Conservation (phyloP, 2,113 vertebrate species). For the Caranx melampygus region DNA sequence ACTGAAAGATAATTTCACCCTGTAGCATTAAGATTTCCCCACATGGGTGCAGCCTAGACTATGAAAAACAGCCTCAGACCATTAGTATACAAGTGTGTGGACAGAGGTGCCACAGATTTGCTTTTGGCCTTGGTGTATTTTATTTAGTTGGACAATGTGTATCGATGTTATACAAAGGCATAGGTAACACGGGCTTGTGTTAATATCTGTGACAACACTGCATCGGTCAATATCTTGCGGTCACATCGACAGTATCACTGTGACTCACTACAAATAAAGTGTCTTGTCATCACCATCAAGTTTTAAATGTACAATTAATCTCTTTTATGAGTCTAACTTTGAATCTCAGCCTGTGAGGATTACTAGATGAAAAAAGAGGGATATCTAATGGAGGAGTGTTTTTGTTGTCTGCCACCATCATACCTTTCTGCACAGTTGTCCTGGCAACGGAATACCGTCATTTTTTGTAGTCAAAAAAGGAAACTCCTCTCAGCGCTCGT, state of each 20-base stretch:
- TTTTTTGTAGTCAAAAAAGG: conserved; percentile 99
- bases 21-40: not conserved
- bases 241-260: not conserved
- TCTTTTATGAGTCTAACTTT: conserved; percentile 7
- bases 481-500: conserved; percentile 92
- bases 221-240: too few relatives aligned
- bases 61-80: not conserved
- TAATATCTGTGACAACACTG: not conserved
- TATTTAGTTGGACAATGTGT: not conserved
- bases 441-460: conserved; percentile 99
- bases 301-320: conserved; percentile 1
- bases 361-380: not conserved
- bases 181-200: not conserved
- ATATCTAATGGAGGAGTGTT: conserved; percentile 8
- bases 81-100: not conserved
- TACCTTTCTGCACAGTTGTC: conserved; percentile 99
- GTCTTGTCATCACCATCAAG: not conserved
- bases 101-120: not conserved
- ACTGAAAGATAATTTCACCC: not conserved
- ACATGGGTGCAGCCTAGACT: not conserved
- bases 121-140: not conserved
- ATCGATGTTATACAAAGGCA: too few relatives aligned
- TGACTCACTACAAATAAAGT: not conserved
- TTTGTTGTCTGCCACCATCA: conserved; percentile 35
- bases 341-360: conserved; percentile 6